phyloP scores from a whole-genome alignment of 2,113 vertebrate species.

The Blennius ocellaris region DNA sequence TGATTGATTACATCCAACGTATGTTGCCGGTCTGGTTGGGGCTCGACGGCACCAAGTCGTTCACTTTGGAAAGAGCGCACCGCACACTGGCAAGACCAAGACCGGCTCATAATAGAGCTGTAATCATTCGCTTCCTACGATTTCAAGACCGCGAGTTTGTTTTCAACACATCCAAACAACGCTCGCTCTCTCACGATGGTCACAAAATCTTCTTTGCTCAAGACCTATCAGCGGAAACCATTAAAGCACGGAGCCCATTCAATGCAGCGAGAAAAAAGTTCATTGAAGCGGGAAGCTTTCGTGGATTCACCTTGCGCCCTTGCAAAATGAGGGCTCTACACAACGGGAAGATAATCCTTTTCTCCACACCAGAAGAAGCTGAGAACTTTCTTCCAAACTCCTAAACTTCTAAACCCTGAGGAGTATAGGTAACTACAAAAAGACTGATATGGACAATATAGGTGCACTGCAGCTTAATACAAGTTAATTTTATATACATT shows the following conservation, averaged over 20 bases:
- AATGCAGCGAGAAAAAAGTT: background rate
- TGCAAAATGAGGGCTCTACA: background rate
- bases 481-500: constrained; percentile 5
- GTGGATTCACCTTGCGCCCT: background rate
- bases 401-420: too few relatives aligned
- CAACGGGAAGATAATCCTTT: background rate
- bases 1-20: too few relatives aligned
- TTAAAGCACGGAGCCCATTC: background rate
- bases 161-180: constrained; percentile 1
- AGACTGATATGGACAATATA: constrained; percentile 4
- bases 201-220: constrained; percentile 26
- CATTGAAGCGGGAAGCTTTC: background rate
- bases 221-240: constrained; percentile 8
- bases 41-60: too few relatives aligned
- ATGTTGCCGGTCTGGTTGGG: too few relatives aligned
- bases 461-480: background rate
- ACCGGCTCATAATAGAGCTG: constrained; percentile 3
- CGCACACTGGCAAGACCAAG: constrained; percentile 17
- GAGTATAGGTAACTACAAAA: background rate
- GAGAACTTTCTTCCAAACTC: too few relatives aligned
- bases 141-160: constrained; percentile 16
- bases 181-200: background rate
- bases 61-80: constrained; percentile 1
- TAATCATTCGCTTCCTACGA: background rate
- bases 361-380: background rate